phyloP scores from a whole-genome alignment of 2,113 vertebrate genomes.

The Cyphomyrus plagiostoma region DNA sequence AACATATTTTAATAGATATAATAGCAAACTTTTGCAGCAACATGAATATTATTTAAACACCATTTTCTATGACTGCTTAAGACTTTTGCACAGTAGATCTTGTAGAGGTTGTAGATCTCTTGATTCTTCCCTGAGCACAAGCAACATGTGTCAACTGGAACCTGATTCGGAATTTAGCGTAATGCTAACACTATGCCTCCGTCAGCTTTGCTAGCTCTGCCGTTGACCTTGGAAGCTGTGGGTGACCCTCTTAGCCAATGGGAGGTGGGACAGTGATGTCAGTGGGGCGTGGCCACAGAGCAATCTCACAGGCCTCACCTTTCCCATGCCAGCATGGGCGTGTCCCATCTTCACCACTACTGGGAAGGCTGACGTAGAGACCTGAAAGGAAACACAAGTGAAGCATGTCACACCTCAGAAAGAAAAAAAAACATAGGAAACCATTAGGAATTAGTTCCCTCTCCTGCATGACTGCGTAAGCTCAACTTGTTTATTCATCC shows the following conservation, averaged over 20 bases:
- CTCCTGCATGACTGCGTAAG: neutral
- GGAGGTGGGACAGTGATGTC: neutral
- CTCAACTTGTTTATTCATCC: neutral
- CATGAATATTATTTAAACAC: neutral
- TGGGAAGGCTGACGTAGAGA: constrained; percentile 69
- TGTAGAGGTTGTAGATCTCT: neutral
- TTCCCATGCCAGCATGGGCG: constrained; percentile 84
- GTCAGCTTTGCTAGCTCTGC: neutral
- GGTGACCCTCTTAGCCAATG: neutral
- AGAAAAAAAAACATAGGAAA: neutral
- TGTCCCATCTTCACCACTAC: constrained; percentile 65
- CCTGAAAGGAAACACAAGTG: constrained; percentile 59
- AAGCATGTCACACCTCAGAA: neutral
- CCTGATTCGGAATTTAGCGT: neutral
- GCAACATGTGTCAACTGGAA: neutral
- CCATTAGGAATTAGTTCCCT: neutral
- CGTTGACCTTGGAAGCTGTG: neutral
- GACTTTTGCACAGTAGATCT: neutral
- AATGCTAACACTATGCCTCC: neutral
- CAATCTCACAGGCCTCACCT: constrained; percentile 44
- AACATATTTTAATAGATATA: neutral
- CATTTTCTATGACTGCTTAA: neutral
- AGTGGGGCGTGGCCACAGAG: neutral
- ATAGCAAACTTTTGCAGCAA: neutral
- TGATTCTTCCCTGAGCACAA: neutral